These are phyloP conservation scores for Melanotaenia duboulayi DNA, from an alignment of 2,113 vertebrate species.

Conservation along the genomic window DNA sequence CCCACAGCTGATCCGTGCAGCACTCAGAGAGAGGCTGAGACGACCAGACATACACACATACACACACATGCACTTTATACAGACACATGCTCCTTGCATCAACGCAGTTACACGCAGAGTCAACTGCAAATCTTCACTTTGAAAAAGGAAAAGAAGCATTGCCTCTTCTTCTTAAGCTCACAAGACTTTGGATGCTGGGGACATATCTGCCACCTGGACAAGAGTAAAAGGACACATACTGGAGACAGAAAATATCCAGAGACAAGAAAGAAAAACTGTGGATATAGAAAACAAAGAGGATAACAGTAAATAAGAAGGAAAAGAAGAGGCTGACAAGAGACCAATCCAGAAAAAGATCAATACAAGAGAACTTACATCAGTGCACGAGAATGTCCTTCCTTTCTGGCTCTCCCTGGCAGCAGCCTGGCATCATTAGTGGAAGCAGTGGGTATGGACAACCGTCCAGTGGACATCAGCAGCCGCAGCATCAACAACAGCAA, in stretches of 20 bases:
- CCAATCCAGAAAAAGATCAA: slow-evolving; percentile 30
- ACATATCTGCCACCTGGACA: slow-evolving; percentile 54
- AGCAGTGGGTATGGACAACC: slow-evolving; percentile 61
- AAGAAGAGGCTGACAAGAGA: slow-evolving; percentile 15
- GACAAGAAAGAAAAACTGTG: slow-evolving; percentile 66
- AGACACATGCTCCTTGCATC: slow-evolving; percentile 24
- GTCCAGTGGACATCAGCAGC: slow-evolving; percentile 65
- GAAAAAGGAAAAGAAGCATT: slow-evolving; percentile 36
- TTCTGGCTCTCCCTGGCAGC: slow-evolving; percentile 71
- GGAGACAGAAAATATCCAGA: slow-evolving; percentile 30
- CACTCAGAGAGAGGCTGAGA: slow-evolving; percentile 73
- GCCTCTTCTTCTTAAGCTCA: slow-evolving; percentile 47
- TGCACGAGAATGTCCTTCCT: slow-evolving; percentile 82
- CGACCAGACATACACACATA: slow-evolving; percentile 61
- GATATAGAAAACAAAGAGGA: slow-evolving; percentile 55
- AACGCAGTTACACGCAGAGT: slow-evolving; percentile 16
- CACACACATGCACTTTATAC: slow-evolving; percentile 31
- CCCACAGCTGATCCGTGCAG: slow-evolving; percentile 79
- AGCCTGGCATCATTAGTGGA: slow-evolving; percentile 64
- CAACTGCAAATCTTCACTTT: slow-evolving; percentile 40
- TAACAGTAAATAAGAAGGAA: slow-evolving; percentile 34
- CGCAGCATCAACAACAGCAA: slow-evolving; percentile 65
- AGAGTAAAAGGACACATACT: slow-evolving; percentile 29
- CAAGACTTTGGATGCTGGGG: slow-evolving; percentile 56
- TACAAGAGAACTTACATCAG: slow-evolving; percentile 36